Conservation (phyloP, 2,113 vertebrate genomes). For the Silurus asotus region DNA sequence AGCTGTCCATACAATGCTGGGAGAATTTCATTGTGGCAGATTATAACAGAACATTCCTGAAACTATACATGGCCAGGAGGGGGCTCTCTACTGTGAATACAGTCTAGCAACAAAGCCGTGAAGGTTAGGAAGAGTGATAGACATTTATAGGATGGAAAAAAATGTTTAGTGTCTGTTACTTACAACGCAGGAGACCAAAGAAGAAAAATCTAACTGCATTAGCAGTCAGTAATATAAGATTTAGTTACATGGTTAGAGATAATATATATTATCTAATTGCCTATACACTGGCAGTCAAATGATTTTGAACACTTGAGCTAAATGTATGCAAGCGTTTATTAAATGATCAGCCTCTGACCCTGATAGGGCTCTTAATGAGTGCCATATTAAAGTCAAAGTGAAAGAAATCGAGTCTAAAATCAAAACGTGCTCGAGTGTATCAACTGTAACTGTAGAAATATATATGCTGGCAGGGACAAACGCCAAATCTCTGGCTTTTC, state of each 20-base stretch:
- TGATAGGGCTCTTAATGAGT: not conserved
- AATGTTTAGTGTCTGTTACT: not conserved
- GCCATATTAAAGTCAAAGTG: not conserved
- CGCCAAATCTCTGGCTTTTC: not conserved
- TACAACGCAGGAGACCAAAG: not conserved
- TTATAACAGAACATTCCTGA: not conserved
- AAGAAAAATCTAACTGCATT: not conserved
- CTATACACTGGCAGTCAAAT: not conserved
- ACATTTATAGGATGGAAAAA: not conserved
- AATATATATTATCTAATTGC: not conserved
- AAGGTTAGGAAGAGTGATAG: constrained; percentile 38
- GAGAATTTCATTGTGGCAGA: not conserved
- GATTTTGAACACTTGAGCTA: not conserved
- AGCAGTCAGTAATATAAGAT: not conserved
- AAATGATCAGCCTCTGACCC: not conserved
- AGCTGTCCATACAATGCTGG: not conserved
- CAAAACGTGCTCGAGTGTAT: not conserved
- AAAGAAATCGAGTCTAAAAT: not conserved
- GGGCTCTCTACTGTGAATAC: constrained; percentile 14
- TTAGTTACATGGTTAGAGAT: not conserved
- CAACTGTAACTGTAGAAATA: not conserved
- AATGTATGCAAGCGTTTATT: not conserved
- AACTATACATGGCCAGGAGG: constrained; percentile 25
- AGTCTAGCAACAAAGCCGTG: constrained; percentile 1
- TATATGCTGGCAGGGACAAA: not conserved